Evolutionary conservation across 1,140 invertebrate species (phyloP), one percentile per base, ranked within the genome.

Genomic region (Nymphalis io): DNA sequence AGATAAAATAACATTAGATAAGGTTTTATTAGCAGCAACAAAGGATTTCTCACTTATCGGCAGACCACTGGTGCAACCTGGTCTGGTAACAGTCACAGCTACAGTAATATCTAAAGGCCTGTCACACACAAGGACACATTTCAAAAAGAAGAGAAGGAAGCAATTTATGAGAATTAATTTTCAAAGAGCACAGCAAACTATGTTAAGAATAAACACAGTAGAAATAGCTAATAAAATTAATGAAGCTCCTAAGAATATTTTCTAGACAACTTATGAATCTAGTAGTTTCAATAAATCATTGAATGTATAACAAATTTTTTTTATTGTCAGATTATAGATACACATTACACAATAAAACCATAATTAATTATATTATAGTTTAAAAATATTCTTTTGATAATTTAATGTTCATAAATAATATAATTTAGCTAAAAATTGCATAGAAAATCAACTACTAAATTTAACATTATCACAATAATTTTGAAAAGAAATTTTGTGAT

Each of bases 101-200:
- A 98, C 97, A 39, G 94, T 99, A 6, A 95, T 99, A 57, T 97
- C 98, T 73, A 98, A 98, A 88, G 97, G 96, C 0, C 90, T 98
- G 1, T 97, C 96, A 1, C 94, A 97, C 75, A 97, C 95, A 0
- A 96, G 95, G 84, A 95, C 95, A 59, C 93, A 94, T 79, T 97
- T 97, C 82, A 93, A 93, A 20, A 95, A 96, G 83, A 95, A 93
- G 76, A 93, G 93, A 74, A 95, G 96, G 85, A 96, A 97, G 90
- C 95, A 96, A 72, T 96, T 93, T 79, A 94, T 93, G 83, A 93
- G 95, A 81, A 95, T 96, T 57, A 95, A 96, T 76, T 96, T 97
- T 87, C 92, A 93, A 73, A 93, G 94, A 81, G 90, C 92, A n/a
- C 94, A 94, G 57, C 93, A 94, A 70, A 96, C 96, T 13, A 94